These are phyloP conservation scores for Drosophila parvula DNA, from an alignment of 1,140 invertebrate species.

Conservation along the genomic window DNA sequence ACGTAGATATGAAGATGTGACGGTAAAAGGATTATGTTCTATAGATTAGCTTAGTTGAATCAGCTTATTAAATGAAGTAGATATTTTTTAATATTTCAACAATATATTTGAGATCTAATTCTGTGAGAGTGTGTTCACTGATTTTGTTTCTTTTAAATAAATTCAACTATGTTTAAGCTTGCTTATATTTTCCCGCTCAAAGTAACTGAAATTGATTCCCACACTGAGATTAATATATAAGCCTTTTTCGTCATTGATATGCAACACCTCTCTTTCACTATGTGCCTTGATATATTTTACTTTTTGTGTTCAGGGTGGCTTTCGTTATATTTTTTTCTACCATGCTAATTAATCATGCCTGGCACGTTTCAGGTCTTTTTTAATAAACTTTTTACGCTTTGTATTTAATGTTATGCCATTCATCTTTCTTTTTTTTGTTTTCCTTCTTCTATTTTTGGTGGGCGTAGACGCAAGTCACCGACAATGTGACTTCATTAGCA, in stretches of 20 bases:
- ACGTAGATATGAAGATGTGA: background rate
- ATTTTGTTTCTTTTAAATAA: background rate
- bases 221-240: constrained; percentile 1
- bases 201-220: constrained; percentile 11
- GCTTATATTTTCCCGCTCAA: too few relatives aligned
- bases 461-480: constrained; percentile 51
- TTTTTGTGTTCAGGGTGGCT: constrained; percentile 17
- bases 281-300: constrained; percentile 14
- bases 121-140: constrained; percentile 15
- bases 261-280: constrained; percentile 18
- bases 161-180: background rate
- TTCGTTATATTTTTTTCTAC: constrained; percentile 55
- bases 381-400: constrained; percentile 27
- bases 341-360: constrained; percentile 63
- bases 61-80: background rate
- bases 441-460: constrained; percentile 40
- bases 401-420: constrained; percentile 61
- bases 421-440: constrained; percentile 16
- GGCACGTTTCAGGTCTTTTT: constrained; percentile 53
- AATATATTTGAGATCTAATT: background rate
- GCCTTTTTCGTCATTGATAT: constrained; percentile 37
- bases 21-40: background rate
- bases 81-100: background rate
- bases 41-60: constrained; percentile 2
- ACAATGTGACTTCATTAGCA: constrained; percentile 75